Percentiles rank a stretch among this genome's conserved stretches.
phyloP scores from a whole-genome alignment of 2,113 vertebrate genomes.

The Eolophus roseicapilla region DNA sequence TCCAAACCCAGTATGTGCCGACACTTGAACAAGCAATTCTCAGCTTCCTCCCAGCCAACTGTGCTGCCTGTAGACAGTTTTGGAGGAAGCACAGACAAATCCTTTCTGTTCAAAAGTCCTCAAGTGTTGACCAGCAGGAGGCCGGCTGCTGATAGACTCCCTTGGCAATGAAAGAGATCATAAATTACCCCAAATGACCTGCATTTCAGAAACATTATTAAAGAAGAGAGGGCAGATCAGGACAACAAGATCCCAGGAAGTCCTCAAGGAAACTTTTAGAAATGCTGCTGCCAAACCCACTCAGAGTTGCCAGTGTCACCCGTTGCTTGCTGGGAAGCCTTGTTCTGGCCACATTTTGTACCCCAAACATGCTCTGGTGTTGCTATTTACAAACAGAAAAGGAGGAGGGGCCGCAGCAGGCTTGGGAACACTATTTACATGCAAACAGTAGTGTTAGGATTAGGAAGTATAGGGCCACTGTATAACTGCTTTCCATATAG shows the following conservation, averaged over 20 bases:
- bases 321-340: conserved; percentile 27
- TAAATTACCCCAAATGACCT: conserved; percentile 39
- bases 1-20: background rate
- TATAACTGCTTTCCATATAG: background rate
- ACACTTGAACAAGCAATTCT: background rate
- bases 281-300: conserved; percentile 15
- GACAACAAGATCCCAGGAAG: conserved; percentile 41
- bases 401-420: background rate
- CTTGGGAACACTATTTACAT: conserved; percentile 19
- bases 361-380: background rate
- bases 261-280: conserved; percentile 29
- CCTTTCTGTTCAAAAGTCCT: background rate
- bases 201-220: conserved; percentile 26
- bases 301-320: background rate
- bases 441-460: background rate
- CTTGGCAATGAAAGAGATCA: conserved; percentile 6
- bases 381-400: conserved; percentile 11
- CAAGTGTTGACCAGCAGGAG: conserved; percentile 3
- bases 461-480: background rate
- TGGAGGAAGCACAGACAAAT: background rate
- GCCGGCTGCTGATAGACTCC: background rate
- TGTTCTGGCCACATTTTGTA: conserved; percentile 11
- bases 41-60: background rate
- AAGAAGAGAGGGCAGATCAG: conserved; percentile 25
- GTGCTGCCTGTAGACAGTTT: background rate